Evolutionary conservation across 2,888 invertebrate species (phyloP).

Genomic region (Drosophila recens): DNA sequence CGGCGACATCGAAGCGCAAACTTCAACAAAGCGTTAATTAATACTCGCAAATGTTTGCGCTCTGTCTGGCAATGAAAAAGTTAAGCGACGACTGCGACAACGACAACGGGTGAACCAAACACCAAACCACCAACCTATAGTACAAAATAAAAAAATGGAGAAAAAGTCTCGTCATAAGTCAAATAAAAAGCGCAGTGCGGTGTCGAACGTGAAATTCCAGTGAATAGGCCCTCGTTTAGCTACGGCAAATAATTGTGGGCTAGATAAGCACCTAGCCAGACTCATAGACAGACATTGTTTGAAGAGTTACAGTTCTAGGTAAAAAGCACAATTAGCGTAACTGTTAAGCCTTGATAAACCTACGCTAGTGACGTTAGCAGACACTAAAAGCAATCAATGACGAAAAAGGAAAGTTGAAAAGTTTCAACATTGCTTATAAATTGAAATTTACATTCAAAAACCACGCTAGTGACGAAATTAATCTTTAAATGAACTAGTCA

Average conservation of each 20-base stretch:
- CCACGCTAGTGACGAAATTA: neutral
- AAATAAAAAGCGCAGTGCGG: constrained; percentile 74
- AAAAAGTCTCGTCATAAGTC: constrained; percentile 76
- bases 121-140: constrained; percentile 36
- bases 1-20: constrained; percentile 79
- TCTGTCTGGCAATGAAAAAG: constrained; percentile 83
- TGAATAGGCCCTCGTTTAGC: constrained; percentile 73
- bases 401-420: neutral
- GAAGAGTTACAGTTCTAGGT: constrained; percentile 3
- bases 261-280: constrained; percentile 63
- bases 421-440: neutral
- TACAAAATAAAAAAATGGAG: constrained; percentile 27
- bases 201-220: constrained; percentile 50
- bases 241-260: constrained; percentile 66
- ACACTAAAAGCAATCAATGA: neutral
- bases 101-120: constrained; percentile 58
- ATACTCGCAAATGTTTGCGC: constrained; percentile 83
- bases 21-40: constrained; percentile 82
- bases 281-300: constrained; percentile 20
- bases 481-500: neutral
- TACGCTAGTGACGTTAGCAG: constrained; percentile 1
- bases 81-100: constrained; percentile 55
- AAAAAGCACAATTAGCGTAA: constrained; percentile 3
- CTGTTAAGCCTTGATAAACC: neutral
- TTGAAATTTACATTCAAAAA: neutral